Evolutionary conservation across 2,888 invertebrate genomes (phyloP).

Genomic region (Eupithecia inturbata): DNA sequence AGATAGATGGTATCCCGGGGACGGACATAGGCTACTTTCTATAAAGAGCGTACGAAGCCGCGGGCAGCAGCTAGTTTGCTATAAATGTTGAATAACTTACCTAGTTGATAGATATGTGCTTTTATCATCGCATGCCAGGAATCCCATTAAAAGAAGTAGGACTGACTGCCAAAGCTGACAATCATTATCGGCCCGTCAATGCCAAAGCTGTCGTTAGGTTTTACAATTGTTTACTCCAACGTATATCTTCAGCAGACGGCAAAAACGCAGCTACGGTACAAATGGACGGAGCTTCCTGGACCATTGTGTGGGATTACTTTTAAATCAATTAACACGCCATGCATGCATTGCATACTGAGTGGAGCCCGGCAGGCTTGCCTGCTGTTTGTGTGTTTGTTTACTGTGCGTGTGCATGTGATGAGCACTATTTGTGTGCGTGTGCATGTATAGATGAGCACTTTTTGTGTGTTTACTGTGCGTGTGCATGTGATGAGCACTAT

Average conservation of each 20-base stretch:
- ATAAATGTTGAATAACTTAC: too few relatives aligned
- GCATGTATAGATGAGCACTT: not conserved
- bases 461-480: too few relatives aligned
- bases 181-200: not conserved
- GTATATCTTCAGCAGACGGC: slow-evolving; percentile 1
- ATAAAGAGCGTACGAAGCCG: too few relatives aligned
- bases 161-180: not conserved
- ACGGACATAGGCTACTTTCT: too few relatives aligned
- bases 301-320: slow-evolving; percentile 27
- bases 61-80: too few relatives aligned
- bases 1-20: too few relatives aligned
- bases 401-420: not conserved
- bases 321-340: slow-evolving; percentile 27
- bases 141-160: not conserved
- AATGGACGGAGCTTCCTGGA: slow-evolving; percentile 20
- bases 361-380: not conserved
- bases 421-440: too few relatives aligned
- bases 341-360: slow-evolving; percentile 11
- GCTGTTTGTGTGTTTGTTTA: not conserved
- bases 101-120: not conserved
- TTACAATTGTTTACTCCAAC: slow-evolving; percentile 4
- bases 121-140: not conserved
- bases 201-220: not conserved
- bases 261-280: slow-evolving; percentile 4
- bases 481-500: not conserved